phyloP scores from a whole-genome alignment of 2,797 vertebrate species.

The Cuniculus paca region DNA sequence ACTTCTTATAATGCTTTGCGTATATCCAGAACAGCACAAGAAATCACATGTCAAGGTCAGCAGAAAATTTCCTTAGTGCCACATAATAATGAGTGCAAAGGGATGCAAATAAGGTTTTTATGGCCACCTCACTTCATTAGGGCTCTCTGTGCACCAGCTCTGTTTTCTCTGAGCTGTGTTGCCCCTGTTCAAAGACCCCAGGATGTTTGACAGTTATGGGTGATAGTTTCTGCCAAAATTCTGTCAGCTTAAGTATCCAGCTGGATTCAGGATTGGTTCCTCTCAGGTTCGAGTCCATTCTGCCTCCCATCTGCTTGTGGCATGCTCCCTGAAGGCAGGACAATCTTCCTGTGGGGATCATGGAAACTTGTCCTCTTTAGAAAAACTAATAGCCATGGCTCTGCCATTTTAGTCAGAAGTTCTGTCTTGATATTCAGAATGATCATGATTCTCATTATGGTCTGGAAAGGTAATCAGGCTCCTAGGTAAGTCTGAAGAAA shows the following conservation, averaged over 20 bases:
- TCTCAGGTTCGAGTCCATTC: background rate
- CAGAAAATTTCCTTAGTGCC: constrained; percentile 67
- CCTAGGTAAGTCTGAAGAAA: background rate
- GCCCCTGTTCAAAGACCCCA: constrained; percentile 1
- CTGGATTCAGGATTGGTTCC: background rate
- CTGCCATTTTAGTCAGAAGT: background rate
- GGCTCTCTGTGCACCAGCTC: background rate
- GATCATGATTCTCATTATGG: background rate
- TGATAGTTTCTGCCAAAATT: constrained; percentile 39
- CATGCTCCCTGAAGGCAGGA: background rate
- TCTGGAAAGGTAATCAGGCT: constrained; percentile 51
- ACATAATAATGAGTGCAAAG: constrained; percentile 51
- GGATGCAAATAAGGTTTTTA: constrained; percentile 46
- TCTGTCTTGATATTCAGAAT: constrained; percentile 29
- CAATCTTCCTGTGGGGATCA: background rate
- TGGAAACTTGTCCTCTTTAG: constrained; percentile 16
- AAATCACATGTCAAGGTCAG: constrained; percentile 69
- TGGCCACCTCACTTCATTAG: constrained; percentile 27
- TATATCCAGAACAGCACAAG: constrained; percentile 41
- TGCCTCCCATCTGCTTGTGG: background rate
- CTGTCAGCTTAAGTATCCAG: background rate
- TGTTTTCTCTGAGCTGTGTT: background rate
- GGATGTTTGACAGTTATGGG: background rate
- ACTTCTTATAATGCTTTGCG: constrained; percentile 62
- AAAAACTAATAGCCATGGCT: background rate